Percentiles rank a stretch among this genome's conserved stretches.
Conservation (phyloP, 2,888 invertebrate genomes). For the Drosophila parthenogenetica region DNA sequence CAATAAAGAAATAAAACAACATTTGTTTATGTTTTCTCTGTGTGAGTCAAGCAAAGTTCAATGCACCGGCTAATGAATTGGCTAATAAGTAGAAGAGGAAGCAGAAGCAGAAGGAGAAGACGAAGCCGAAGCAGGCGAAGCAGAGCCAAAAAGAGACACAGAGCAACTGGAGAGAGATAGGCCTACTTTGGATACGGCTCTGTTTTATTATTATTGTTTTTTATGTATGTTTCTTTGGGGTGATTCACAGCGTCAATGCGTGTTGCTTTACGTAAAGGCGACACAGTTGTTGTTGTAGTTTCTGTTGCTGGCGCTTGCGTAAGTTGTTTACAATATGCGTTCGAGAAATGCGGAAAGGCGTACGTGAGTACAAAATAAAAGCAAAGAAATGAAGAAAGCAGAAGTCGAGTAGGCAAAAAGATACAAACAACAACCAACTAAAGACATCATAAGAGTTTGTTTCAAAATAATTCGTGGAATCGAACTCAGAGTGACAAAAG, state of each 20-base stretch:
- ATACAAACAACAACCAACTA: constrained; percentile 17
- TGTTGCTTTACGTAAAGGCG: constrained; percentile 73
- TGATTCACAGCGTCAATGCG: constrained; percentile 63
- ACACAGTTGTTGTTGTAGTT: constrained; percentile 53
- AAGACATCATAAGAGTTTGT: constrained; percentile 29
- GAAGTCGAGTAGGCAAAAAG: constrained; percentile 22
- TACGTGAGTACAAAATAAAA: constrained; percentile 23
- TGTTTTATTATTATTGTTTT: background rate
- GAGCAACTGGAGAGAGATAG: constrained; percentile 15
- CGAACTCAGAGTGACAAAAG: constrained; percentile 52
- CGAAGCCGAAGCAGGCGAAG: background rate
- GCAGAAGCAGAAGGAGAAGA: background rate
- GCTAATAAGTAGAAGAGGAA: constrained; percentile 16
- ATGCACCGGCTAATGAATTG: constrained; percentile 56
- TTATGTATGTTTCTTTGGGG: constrained; percentile 31
- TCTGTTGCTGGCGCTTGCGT: constrained; percentile 64
- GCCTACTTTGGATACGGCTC: constrained; percentile 56
- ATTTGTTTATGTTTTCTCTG: constrained; percentile 48
- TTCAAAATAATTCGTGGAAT: constrained; percentile 52
- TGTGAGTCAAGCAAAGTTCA: constrained; percentile 58
- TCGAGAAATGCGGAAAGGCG: constrained; percentile 31
- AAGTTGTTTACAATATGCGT: constrained; percentile 75
- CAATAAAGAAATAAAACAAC: constrained; percentile 16
- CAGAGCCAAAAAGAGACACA: background rate
- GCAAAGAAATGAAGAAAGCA: constrained; percentile 31